Evolutionary conservation across 1,140 invertebrate genomes (phyloP), one percentile per base, ranked within the genome.

Genomic region (Gryllus bimaculatus): DNA sequence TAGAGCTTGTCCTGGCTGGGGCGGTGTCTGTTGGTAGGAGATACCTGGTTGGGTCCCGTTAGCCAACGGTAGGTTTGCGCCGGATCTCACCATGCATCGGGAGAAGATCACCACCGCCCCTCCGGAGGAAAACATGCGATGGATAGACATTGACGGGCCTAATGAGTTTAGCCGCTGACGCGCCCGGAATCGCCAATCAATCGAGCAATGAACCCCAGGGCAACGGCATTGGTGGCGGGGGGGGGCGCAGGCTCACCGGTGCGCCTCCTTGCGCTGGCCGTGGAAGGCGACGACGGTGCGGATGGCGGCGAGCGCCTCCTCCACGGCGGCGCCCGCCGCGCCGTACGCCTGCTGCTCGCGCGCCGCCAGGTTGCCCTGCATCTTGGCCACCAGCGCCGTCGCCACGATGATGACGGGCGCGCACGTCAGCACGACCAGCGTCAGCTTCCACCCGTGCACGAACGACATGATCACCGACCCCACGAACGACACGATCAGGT

Each of bases 221-320:
- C n/a, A n/a, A n/a, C n/a, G n/a, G n/a, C n/a, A n/a, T n/a, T n/a
- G n/a, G n/a, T n/a, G n/a, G n/a, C 1, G 26, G 5, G 26, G 26
- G 5, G 5, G 26, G 26, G 26, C 26, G 1, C 26, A 39, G 26
- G 26, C 26, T 39, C 26, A 94, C 85, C 94, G 90, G 76, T 89
- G 84, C 8, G 92, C 90, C 86, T 96, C 95, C 84, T 93, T 93
- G 75, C 90, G 85, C 85, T 97, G 92, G 0, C 95, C 95, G 48
- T 94, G 94, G 84, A 97, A 95, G 0, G 95, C 93, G 0, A 94
- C 87, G 6, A 97, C 95, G 0, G 95, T 97, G 81, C 93, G 87
- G 66, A 97, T 93, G 0, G 92, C 89, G 18, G 90, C 90, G 15
- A 97, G 85, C 0, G 95, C 94, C 85, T 97, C 95, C 84, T 96